A percentile compares a stretch with the other conserved stretches of the same genome.
Conservation (phyloP, 2,888 invertebrate species). For the Rapana venosa region DNA sequence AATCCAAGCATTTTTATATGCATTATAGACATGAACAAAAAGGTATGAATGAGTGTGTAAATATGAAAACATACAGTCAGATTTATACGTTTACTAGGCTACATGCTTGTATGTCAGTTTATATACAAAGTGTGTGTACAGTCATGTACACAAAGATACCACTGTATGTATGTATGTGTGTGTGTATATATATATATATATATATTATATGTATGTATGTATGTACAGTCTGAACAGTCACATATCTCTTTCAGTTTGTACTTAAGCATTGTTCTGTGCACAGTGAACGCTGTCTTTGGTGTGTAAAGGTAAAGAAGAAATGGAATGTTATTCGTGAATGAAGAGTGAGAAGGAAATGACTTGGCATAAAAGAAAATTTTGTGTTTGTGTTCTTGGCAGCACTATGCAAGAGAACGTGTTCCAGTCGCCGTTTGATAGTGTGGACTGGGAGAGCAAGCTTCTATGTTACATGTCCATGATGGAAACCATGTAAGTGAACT, state of each 20-base stretch:
- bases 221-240: no score
- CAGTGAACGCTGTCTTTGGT: not conserved
- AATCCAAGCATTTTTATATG: no score
- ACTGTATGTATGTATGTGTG: no score
- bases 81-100: no score
- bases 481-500: slow-evolving; percentile 79
- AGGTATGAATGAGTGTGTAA: no score
- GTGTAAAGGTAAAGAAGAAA: not conserved
- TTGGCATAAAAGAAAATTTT: not conserved
- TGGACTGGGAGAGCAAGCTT: slow-evolving; percentile 77
- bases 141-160: no score
- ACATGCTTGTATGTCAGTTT: no score
- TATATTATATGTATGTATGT: no score
- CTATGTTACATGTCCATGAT: slow-evolving; percentile 80
- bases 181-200: no score
- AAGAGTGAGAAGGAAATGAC: not conserved
- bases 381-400: slow-evolving; percentile 54
- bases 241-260: not conserved
- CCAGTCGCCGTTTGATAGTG: slow-evolving; percentile 58
- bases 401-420: slow-evolving; percentile 61
- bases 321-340: not conserved
- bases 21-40: no score
- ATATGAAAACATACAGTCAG: no score
- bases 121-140: no score
- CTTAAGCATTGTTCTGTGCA: not conserved